Evolutionary conservation across 1,140 invertebrate species (phyloP).

Genomic region (Xylocopa sonorina): DNA sequence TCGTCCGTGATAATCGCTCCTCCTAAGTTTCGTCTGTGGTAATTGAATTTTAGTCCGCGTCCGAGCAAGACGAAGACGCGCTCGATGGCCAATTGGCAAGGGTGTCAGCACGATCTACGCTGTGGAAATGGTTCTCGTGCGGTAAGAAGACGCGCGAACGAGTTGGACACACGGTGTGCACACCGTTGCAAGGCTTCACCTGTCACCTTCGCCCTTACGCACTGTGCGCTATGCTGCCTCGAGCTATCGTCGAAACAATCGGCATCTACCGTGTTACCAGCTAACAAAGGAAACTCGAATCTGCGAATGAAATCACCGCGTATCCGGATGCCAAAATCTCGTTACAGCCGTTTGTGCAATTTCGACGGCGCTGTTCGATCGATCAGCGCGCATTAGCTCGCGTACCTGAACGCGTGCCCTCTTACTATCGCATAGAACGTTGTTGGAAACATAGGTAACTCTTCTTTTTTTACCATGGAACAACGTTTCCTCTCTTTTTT

Average conservation of each 20-base stretch:
- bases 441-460: constrained; percentile 51
- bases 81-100: too few relatives aligned
- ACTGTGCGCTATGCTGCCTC: too few relatives aligned
- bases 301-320: constrained; percentile 15
- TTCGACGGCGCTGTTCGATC: not conserved
- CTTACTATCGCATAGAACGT: not conserved
- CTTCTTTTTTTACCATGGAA: too few relatives aligned
- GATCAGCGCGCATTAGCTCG: not conserved
- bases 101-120: not conserved
- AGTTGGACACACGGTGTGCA: too few relatives aligned
- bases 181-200: too few relatives aligned
- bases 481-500: too few relatives aligned
- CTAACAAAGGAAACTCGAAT: constrained; percentile 18
- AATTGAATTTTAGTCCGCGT: not conserved
- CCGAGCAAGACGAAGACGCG: not conserved
- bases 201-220: constrained; percentile 32
- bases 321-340: constrained; percentile 28
- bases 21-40: not conserved
- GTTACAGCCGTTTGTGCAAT: not conserved
- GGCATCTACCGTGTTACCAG: not conserved
- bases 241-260: too few relatives aligned
- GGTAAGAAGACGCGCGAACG: not conserved
- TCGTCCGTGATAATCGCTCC: constrained; percentile 20
- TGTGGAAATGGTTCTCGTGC: too few relatives aligned
- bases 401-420: too few relatives aligned